Evolutionary conservation across 2,888 invertebrate genomes (phyloP).

Genomic region (Rapana venosa): DNA sequence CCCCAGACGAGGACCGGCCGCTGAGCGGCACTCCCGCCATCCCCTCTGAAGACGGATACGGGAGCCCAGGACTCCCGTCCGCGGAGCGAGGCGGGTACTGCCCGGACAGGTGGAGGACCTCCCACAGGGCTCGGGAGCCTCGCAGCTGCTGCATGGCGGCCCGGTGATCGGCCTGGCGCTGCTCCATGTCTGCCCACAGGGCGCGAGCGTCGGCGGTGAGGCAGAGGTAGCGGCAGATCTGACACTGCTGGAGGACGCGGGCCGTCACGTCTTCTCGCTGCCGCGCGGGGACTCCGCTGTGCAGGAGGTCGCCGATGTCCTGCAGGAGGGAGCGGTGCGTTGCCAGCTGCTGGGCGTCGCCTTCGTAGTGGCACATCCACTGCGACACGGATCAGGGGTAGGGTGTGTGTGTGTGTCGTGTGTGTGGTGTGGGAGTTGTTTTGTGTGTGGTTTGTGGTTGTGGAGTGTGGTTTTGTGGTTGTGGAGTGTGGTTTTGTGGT

Average conservation of each 20-base stretch:
- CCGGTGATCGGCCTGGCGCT: background rate
- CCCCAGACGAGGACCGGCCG: too few species aligned
- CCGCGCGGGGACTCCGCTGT: background rate
- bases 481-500: too few species aligned
- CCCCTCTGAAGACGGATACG: background rate
- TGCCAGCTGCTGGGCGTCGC: constrained; percentile 5
- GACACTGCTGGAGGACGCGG: constrained; percentile 17
- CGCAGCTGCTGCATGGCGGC: background rate
- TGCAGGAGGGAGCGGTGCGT: background rate
- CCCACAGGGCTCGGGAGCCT: background rate
- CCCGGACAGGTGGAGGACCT: background rate
- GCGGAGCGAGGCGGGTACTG: background rate
- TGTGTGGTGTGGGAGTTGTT: too few species aligned
- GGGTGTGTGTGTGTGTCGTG: too few species aligned
- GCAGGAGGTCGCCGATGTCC: background rate
- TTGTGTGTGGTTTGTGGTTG: too few species aligned
- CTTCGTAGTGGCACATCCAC: background rate
- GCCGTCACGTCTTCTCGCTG: background rate
- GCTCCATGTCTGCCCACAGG: constrained; percentile 15
- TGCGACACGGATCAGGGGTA: too few species aligned
- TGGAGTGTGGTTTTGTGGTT: too few species aligned
- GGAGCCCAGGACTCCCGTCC: background rate
- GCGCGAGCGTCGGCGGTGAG: background rate
- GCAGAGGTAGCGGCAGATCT: constrained; percentile 5
- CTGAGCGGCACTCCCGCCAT: too few species aligned